These are phyloP conservation scores for Hololepta plana DNA, from an alignment of 2,888 invertebrate species.

Conservation along the genomic window DNA sequence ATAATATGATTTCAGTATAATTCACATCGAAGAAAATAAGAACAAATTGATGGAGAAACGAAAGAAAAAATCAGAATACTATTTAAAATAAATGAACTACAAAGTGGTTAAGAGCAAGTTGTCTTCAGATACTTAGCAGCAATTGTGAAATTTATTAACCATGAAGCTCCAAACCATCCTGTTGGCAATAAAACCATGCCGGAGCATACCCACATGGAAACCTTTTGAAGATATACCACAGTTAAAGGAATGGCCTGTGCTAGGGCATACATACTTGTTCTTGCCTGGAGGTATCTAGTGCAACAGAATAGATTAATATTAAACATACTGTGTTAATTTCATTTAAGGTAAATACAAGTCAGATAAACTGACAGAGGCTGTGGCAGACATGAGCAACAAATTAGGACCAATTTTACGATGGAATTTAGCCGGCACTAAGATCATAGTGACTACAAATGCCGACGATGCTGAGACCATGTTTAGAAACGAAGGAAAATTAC, in stretches of 20 bases:
- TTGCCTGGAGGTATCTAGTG: slow-evolving; percentile 19
- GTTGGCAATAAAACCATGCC: no score
- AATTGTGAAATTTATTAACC: no score
- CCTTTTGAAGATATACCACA: slow-evolving; percentile 16
- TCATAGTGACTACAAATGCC: slow-evolving; percentile 30
- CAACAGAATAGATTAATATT: slow-evolving; percentile 1
- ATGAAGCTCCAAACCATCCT: no score
- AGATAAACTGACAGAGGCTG: slow-evolving; percentile 26
- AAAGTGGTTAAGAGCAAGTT: no score
- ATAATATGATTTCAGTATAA: no score
- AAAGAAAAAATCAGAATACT: no score
- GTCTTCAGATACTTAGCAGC: no score
- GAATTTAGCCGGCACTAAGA: slow-evolving; percentile 25
- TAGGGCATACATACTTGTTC: slow-evolving; percentile 24
- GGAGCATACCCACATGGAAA: slow-evolving; percentile 8
- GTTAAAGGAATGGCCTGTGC: slow-evolving; percentile 17
- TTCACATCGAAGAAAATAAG: no score
- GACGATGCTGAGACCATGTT: slow-evolving; percentile 30
- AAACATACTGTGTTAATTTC: slow-evolving; percentile 6
- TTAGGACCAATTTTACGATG: slow-evolving; percentile 32
- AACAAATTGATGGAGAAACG: no score
- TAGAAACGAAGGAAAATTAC: slow-evolving; percentile 31
- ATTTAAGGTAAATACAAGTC: slow-evolving; percentile 22
- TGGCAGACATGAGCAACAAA: slow-evolving; percentile 23
- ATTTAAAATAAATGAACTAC: no score